phyloP scores from a whole-genome alignment of 2,113 vertebrate species.

The Hippoglossus stenolepis region DNA sequence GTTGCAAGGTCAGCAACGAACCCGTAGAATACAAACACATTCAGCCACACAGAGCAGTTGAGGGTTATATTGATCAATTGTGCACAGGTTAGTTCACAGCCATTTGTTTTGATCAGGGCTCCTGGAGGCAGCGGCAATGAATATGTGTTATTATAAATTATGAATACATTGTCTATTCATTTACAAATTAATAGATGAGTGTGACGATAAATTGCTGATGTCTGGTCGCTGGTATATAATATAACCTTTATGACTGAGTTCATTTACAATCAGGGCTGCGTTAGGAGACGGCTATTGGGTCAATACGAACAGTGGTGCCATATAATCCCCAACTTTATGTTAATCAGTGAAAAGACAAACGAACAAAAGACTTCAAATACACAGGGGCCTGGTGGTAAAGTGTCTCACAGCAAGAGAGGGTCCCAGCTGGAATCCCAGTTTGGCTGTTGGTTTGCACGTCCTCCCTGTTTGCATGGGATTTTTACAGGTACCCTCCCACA shows the following conservation, averaged over 20 bases:
- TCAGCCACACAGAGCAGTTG: neutral
- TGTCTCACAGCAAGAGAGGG: too few species aligned
- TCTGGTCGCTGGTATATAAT: neutral
- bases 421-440: too few species aligned
- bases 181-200: neutral
- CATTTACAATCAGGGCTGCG: neutral
- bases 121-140: neutral
- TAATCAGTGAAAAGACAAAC: neutral
- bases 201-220: neutral
- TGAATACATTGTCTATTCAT: neutral
- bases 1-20: constrained; percentile 61
- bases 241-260: neutral
- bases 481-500: too few species aligned
- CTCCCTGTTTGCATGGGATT: too few species aligned
- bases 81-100: neutral
- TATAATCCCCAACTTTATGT: neutral
- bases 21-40: constrained; percentile 33
- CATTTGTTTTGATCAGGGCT: neutral
- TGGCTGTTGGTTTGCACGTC: too few species aligned
- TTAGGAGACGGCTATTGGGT: neutral
- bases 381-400: too few species aligned
- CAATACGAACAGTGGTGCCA: neutral
- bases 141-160: neutral
- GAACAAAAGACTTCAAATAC: too few species aligned
- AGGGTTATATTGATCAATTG: neutral